phyloP scores from a whole-genome alignment of 35 echinoderm and acorn worm genomes.

The Lytechinus variegatus region DNA sequence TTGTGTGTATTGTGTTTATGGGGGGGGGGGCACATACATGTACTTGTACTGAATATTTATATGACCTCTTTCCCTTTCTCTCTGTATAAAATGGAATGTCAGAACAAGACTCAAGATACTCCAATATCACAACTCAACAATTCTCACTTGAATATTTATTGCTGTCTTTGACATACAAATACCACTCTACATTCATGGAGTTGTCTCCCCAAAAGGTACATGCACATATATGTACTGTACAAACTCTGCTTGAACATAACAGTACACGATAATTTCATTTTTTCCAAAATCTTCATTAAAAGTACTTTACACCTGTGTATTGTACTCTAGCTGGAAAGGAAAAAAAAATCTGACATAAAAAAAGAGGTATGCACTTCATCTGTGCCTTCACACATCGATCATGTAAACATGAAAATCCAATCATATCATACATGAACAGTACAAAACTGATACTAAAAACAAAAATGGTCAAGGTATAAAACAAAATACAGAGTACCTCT shows the following conservation, averaged over 20 bases:
- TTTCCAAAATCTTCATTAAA: not conserved
- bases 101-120: not conserved
- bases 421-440: too few species aligned
- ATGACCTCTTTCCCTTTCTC: too few species aligned
- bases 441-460: not conserved
- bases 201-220: not conserved
- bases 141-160: slow-evolving; percentile 20
- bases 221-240: not conserved
- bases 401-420: too few species aligned
- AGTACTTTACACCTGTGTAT: not conserved
- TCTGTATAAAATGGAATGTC: too few species aligned
- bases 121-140: not conserved
- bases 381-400: not conserved
- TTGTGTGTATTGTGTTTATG: too few species aligned
- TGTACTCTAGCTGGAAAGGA: not conserved
- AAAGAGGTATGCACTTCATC: not conserved
- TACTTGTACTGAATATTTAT: too few species aligned
- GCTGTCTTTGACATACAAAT: not conserved
- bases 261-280: not conserved
- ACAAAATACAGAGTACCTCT: too few species aligned
- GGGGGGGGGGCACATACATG: too few species aligned
- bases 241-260: not conserved
- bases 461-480: not conserved
- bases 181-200: too few species aligned
- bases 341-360: not conserved